Percentiles rank a stretch among this genome's conserved stretches.
Evolutionary conservation across 2,888 invertebrate genomes (phyloP).

Genomic region (Standfussiana lucernea): DNA sequence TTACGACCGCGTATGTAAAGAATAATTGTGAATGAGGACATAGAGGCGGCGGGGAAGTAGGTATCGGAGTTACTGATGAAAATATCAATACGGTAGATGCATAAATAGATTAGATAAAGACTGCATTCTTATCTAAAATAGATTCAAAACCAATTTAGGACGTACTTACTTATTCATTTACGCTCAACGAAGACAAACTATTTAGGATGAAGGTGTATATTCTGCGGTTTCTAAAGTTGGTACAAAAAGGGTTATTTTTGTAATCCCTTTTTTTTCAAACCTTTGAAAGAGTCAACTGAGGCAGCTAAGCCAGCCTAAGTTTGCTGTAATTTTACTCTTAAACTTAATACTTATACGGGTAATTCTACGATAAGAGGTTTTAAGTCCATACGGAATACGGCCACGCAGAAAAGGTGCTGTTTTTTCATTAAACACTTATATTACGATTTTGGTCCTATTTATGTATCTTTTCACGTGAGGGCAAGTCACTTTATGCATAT

Average conservation of each 20-base stretch:
- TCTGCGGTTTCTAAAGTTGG: neutral
- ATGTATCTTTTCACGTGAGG: no score
- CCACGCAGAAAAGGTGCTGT: no score
- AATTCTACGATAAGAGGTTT: no score
- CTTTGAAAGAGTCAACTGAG: neutral
- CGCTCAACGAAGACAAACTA: neutral
- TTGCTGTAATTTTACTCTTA: neutral
- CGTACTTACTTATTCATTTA: neutral
- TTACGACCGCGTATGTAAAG: constrained; percentile 69
- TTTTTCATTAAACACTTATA: no score
- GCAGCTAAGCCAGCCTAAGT: neutral
- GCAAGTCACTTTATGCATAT: no score
- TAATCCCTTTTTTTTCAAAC: no score
- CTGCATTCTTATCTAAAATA: neutral
- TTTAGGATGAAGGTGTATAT: neutral
- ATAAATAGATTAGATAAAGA: neutral
- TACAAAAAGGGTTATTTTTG: no score
- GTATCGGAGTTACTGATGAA: neutral
- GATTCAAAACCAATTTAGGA: neutral
- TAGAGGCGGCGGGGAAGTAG: constrained; percentile 27
- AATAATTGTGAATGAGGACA: constrained; percentile 46
- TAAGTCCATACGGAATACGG: no score
- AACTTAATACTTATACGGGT: no score
- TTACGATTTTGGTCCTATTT: no score
- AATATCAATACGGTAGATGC: neutral